Base-by-base conservation (phyloP, 1,140 invertebrate genomes). In the Scaptomyza montana region DNA sequence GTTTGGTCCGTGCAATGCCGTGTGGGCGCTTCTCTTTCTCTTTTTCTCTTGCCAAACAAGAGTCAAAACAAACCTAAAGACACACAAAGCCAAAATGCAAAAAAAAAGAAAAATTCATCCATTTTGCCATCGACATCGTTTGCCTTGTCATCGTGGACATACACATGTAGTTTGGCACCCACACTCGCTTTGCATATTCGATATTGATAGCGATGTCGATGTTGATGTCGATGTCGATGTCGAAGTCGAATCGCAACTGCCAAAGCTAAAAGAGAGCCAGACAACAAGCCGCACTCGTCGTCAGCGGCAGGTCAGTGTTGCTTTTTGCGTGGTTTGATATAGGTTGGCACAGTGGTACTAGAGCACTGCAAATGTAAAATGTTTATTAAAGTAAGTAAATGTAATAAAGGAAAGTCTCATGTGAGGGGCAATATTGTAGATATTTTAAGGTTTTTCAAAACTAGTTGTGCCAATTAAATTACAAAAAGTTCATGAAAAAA, bases 101-200 rank as follows among this genome's bases (percentile, higher is more conserved):
- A 36, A 7, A 36, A 77, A 75, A 59, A 77, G 5, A 36, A 77
- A 75, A 59, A 77, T 70, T 65, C 71, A 69, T 54, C 43, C 55
- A 70, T 59, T 59, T 43, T 59, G 46, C 33, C 70, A 75, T 75
- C 76, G 62, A 78, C 76, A 78, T 71, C 73, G 76, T 63, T 76
- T 69, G 61, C 43, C 76, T 79, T 79, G 74, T 74, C 65, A 74
- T 81, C 69, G 78, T 76, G 73, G 68, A 57, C 73, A 89, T 82
- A 87, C 82, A 87, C 84, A 87, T 87, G 82, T 84, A 62, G 62
- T 68, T 74, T 84, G 79, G 79, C 82, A 89, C 82, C 82, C 84
- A 87, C 82, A 89, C 76, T 79, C 54, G 47, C 50, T 61, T 59
- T 51, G 63, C 63, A 72, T 67, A 67, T 36, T 61, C 56, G 64